Evolutionary conservation across 2,797 vertebrate species (phyloP), one percentile per base, ranked within the genome.

Genomic region (Phoxinus dragarum): DNA sequence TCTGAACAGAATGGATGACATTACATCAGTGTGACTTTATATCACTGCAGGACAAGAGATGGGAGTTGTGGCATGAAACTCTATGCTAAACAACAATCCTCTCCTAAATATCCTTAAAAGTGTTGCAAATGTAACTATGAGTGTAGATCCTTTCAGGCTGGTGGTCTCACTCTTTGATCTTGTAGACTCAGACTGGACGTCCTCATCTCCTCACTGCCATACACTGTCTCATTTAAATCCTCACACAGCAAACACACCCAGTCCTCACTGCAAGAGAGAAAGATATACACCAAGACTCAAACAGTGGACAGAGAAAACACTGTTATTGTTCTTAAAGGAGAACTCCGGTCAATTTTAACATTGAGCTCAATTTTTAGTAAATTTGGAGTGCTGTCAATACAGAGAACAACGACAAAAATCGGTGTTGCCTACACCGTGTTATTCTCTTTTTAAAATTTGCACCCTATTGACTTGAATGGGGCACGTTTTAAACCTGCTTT

Each of bases 221-320:
- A 92, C 3, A 91, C 89, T 77, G 68, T 84, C 14, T 90, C 85
- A 0, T 82, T 87, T 40, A 94, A 81, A 89, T 95, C 92, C 85
- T 92, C 92, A 81, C 94, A 95, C 34, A 95, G 71, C 0, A 93
- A 92, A 49, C 94, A 95, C 8, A 82, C 80, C 94, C 93, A 94
- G 21, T 85, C 87, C 0, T 77, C 84, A 87, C 93, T 94, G 88
- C 10, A 80, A 61, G 23, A 88, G 52, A 54, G 54, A 76, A 40
- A 40, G 6, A 76, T n/a, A 38, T 76, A 38, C 49, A 75, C 11
- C 47, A 34, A 34, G 9, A 34, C 19, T 76, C 73, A 75, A 75
- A 38, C 2, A 54, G 10, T 14, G 34, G 31, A 38, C 31, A 23
- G 34, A 73, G 14, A 73, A 73, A 73, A 47, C 5, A 44, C 19